Base-by-base conservation (phyloP, 2,113 vertebrate genomes). In the Sclerurus mexicanus region DNA sequence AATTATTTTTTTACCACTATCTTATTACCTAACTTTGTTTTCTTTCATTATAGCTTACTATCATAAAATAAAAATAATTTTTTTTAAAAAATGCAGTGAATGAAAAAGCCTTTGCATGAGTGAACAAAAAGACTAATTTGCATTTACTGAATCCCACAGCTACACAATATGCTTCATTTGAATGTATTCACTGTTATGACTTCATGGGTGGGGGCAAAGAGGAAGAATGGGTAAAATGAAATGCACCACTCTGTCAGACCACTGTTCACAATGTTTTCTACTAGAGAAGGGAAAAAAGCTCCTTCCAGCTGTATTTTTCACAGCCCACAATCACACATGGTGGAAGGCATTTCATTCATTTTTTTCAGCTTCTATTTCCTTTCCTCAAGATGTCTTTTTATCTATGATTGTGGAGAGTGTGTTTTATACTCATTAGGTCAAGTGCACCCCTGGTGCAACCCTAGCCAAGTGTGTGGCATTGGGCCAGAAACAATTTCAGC, bases 341-440 rank as follows among this genome's bases (percentile, higher is more conserved):
- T 72, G 6, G 63, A 91, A 94, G 33, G 47, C 8, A 86, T 88
- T 95, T 90, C 22, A 94, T 93, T 96, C 47, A 62, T 60, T 94
- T 80, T 62, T 59, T 87, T 74, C 44, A 91, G 30, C 24, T 93
- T 78, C 62, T 74, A 28, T 79, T 95, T 93, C 72, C 52, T 94
- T 85, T 86, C 30, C 30, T 79, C 30, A 39, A 60, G 49, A 63
- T 37, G 12, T 30, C 39, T 80, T 95, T 93, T 75, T 78, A 78
- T 72, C 80, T 86, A 0, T 39, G 46, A 8, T 15, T 53, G 42
- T 14, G n/a, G 42, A 92, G 46, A 77, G 14, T 6, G 22, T 50
- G 19, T 93, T 94, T 95, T 87, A 76, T 71, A 73, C 16, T 59
- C 85, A 90, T 85, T 69, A 93, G 52, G 33, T 49, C 64, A 85